Conservation (phyloP, 2,113 vertebrate genomes). For the Microcebus griseorufus region DNA sequence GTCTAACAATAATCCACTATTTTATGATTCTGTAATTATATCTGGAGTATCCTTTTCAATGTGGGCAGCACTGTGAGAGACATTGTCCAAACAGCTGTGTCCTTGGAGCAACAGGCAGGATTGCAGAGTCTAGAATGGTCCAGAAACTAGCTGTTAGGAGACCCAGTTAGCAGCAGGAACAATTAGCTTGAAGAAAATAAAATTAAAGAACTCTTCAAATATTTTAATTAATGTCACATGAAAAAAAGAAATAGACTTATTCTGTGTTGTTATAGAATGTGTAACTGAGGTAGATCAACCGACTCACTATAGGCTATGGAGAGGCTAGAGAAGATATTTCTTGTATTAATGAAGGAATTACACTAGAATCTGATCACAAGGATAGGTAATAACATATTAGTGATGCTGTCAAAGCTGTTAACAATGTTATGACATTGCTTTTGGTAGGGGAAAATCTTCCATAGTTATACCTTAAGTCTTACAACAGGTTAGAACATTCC, state of each 20-base stretch:
- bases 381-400: background rate
- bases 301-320: background rate
- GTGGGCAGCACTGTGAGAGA: background rate
- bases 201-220: conserved; percentile 31
- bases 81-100: background rate
- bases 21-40: background rate
- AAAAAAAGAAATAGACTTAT: background rate
- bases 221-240: background rate
- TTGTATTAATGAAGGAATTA: background rate
- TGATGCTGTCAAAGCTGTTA: background rate
- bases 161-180: background rate
- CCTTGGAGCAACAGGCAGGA: background rate
- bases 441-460: background rate
- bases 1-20: background rate
- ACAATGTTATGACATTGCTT: background rate
- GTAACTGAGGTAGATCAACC: background rate
- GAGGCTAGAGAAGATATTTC: background rate
- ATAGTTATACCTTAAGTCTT: background rate
- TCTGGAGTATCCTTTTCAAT: background rate
- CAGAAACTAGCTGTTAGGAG: background rate
- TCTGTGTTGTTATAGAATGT: background rate
- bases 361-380: background rate
- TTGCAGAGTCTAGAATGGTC: background rate
- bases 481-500: background rate
- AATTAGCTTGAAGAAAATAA: background rate